Percentiles rank a stretch among this genome's conserved stretches.
Conservation (phyloP, 2,888 invertebrate genomes). For the Dione vanillae region DNA sequence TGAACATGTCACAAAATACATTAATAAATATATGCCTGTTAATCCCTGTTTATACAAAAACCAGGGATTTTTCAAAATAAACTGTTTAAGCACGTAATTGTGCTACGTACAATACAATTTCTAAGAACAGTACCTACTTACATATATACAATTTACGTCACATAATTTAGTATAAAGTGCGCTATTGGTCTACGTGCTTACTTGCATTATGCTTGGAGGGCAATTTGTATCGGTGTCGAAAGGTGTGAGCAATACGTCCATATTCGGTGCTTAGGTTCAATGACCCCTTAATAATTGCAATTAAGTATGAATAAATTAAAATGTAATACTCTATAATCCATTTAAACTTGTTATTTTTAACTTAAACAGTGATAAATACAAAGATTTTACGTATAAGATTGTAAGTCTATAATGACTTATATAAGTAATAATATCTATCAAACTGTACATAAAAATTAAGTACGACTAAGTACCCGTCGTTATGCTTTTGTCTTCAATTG, state of each 20-base stretch:
- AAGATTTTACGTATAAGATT: too few relatives aligned
- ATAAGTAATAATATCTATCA: neutral
- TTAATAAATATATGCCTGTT: too few relatives aligned
- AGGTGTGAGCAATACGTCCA: constrained; percentile 46
- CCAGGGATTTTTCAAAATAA: neutral
- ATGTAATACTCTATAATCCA: neutral
- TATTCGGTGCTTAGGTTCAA: constrained; percentile 49
- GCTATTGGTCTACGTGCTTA: constrained; percentile 42
- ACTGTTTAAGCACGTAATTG: neutral
- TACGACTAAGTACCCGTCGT: too few relatives aligned
- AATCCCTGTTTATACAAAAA: too few relatives aligned
- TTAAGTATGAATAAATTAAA: constrained; percentile 41
- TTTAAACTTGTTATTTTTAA: neutral
- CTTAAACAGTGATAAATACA: neutral
- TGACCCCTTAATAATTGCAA: constrained; percentile 49
- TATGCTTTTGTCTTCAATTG: too few relatives aligned
- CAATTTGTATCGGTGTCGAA: constrained; percentile 49
- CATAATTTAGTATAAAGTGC: constrained; percentile 18
- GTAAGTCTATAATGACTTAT: too few relatives aligned
- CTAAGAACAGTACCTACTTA: neutral
- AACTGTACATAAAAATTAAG: neutral
- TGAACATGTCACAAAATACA: too few relatives aligned
- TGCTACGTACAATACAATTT: neutral
- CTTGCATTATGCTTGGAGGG: constrained; percentile 41
- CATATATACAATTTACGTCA: constrained; percentile 26